Evolutionary conservation across 2,797 vertebrate genomes (phyloP).

Genomic region (Dromococcyx pavoninus): DNA sequence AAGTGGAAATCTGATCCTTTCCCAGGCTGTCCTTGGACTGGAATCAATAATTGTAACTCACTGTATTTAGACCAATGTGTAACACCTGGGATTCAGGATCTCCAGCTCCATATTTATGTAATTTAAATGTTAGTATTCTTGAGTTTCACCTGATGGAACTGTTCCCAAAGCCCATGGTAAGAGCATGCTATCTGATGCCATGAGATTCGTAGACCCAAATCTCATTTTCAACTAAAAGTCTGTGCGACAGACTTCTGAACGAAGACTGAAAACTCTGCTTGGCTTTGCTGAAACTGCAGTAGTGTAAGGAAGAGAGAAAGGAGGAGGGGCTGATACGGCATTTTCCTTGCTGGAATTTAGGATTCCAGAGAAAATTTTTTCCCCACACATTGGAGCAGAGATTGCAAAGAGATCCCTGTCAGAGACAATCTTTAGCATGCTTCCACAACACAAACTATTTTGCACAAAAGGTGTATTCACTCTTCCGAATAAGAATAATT

Average conservation of each 20-base stretch:
- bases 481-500: not conserved
- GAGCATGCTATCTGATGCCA: not conserved
- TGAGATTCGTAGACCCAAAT: slow-evolving; percentile 21
- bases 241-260: slow-evolving; percentile 23
- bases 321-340: not conserved
- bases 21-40: slow-evolving; percentile 65
- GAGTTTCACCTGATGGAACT: slow-evolving; percentile 23
- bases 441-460: slow-evolving; percentile 26
- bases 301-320: not conserved
- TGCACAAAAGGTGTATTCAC: not conserved
- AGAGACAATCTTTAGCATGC: not conserved
- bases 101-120: slow-evolving; percentile 43
- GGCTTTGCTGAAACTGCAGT: not conserved
- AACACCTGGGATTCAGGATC: slow-evolving; percentile 55
- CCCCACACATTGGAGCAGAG: not conserved
- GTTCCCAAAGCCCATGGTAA: not conserved
- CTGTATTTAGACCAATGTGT: slow-evolving; percentile 56
- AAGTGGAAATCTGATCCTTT: slow-evolving; percentile 69
- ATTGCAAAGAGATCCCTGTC: not conserved
- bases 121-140: slow-evolving; percentile 41
- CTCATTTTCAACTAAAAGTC: slow-evolving; percentile 24
- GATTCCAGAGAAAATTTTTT: not conserved
- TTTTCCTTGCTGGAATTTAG: slow-evolving; percentile 9
- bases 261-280: slow-evolving; percentile 24
- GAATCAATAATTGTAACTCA: slow-evolving; percentile 57